Conservation (phyloP, 2,888 invertebrate genomes). For the Ptychoptera albimana region DNA sequence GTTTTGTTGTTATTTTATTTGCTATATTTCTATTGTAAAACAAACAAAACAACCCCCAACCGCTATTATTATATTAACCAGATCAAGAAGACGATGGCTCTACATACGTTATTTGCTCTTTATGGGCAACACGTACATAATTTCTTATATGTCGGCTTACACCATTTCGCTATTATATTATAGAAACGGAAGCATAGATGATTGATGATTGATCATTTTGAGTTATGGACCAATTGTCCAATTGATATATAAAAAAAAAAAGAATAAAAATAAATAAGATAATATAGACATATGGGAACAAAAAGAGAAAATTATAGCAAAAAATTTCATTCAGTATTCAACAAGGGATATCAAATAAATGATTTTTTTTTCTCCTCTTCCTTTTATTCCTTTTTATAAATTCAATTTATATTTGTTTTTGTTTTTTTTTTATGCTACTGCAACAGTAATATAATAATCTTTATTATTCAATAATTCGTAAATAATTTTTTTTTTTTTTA, state of each 20-base stretch:
- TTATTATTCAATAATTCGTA: neutral
- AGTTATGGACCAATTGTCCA: conserved; percentile 10
- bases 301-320: neutral
- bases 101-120: too few species aligned
- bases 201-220: conserved; percentile 14
- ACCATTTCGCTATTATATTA: too few species aligned
- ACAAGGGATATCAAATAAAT: conserved; percentile 2
- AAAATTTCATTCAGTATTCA: conserved; percentile 4
- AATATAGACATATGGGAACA: neutral
- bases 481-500: neutral
- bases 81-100: too few species aligned
- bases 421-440: neutral
- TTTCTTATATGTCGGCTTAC: too few species aligned
- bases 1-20: too few species aligned
- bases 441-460: neutral
- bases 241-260: conserved; percentile 3
- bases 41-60: too few species aligned
- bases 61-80: too few species aligned
- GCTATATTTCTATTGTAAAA: too few species aligned
- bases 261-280: neutral
- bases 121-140: too few species aligned
- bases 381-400: neutral
- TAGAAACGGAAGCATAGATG: conserved; percentile 6
- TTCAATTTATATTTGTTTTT: conserved; percentile 3
- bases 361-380: neutral